A percentile compares a stretch with the other conserved stretches of the same genome.
phyloP scores from a whole-genome alignment of 2,797 vertebrate species.

The Natrix natrix region DNA sequence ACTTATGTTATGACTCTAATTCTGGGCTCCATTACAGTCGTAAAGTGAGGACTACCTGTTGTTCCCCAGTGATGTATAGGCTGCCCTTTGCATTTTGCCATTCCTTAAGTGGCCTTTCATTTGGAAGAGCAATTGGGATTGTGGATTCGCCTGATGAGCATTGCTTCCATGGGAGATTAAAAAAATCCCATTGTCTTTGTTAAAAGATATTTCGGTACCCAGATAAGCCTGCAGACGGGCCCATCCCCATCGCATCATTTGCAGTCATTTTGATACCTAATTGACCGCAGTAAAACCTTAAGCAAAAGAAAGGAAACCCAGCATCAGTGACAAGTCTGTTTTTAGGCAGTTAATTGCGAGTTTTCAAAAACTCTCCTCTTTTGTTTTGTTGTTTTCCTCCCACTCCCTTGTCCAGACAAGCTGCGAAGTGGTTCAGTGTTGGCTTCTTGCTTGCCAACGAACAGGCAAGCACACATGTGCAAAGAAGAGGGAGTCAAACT shows the following conservation, averaged over 20 bases:
- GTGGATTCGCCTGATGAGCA: too few species aligned
- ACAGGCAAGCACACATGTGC: not conserved
- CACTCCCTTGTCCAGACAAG: not conserved
- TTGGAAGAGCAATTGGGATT: not conserved
- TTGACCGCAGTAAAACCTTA: not conserved
- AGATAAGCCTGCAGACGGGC: rapidly evolving
- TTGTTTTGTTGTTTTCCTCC: not conserved
- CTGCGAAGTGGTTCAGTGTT: not conserved
- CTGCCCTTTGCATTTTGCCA: not conserved
- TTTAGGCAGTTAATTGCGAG: not conserved
- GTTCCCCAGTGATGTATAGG: not conserved
- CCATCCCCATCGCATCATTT: not conserved
- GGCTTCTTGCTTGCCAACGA: constrained; percentile 1
- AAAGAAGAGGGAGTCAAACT: too few species aligned
- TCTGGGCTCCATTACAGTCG: not conserved
- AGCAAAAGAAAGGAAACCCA: not conserved
- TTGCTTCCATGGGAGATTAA: not conserved
- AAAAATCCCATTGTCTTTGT: not conserved
- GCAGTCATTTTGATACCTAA: not conserved
- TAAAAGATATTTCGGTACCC: not conserved
- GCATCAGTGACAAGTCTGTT: not conserved
- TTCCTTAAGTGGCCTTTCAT: not conserved
- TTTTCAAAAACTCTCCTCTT: not conserved
- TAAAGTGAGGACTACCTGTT: not conserved
- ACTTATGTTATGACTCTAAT: not conserved